Conservation (phyloP, 2,888 invertebrate genomes). For the Marronus borbonicus region DNA sequence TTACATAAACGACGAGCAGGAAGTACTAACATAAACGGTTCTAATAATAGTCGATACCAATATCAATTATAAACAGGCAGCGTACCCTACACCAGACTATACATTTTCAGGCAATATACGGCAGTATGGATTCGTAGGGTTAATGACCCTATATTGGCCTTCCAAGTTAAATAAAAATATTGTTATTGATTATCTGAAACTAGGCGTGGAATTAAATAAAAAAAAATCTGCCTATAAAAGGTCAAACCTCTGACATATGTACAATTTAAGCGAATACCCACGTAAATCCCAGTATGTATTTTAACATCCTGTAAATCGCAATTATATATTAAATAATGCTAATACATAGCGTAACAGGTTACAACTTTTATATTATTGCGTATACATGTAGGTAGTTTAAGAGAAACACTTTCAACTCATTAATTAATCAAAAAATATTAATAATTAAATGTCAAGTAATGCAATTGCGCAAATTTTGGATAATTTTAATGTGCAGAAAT, state of each 20-base stretch:
- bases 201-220: slow-evolving; percentile 14
- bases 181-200: slow-evolving; percentile 10
- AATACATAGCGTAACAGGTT: background rate
- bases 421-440: too few relatives aligned
- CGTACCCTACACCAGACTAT: background rate
- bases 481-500: too few relatives aligned
- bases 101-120: slow-evolving; percentile 9
- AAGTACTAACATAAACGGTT: slow-evolving; percentile 27
- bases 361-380: background rate
- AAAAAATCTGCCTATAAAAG: background rate
- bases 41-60: slow-evolving; percentile 31
- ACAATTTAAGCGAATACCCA: slow-evolving; percentile 2
- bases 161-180: slow-evolving; percentile 5
- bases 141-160: slow-evolving; percentile 4
- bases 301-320: background rate
- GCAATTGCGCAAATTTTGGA: too few relatives aligned
- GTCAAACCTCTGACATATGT: background rate
- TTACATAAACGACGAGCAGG: slow-evolving; percentile 6
- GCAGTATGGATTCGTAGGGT: slow-evolving; percentile 3
- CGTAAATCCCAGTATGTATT: background rate
- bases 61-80: slow-evolving; percentile 7
- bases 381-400: background rate
- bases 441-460: too few relatives aligned
- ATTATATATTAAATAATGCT: background rate
- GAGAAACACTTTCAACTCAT: background rate